Evolutionary conservation across 2,797 vertebrate species (phyloP), one percentile per base, ranked within the genome.

Genomic region (Melanotaenia pygmaea): DNA sequence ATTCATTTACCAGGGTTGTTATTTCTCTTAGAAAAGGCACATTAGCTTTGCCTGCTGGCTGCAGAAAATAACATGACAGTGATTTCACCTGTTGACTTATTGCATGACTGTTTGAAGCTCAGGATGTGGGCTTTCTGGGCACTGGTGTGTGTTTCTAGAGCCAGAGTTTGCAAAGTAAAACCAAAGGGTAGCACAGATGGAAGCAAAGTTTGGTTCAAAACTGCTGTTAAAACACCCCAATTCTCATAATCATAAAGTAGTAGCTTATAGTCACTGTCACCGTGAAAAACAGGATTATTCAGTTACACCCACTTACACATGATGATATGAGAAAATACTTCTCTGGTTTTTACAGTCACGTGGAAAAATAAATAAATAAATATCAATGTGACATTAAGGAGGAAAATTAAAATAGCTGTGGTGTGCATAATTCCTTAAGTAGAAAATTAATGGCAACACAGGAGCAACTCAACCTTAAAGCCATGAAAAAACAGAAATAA

Each of bases 51-150:
- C 64, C 67, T 59, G 4, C 65, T 72, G 75, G 67, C 81, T 71
- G 79, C 71, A 67, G 62, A 45, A 83, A 88, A 85, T 77, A 88
- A 83, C 72, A 80, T 76, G 81, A 88, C 84, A 90, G 72, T 70
- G 74, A 81, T 80, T 80, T 91, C 84, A 92, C 89, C 86, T 91
- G 88, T 90, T 89, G 82, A 84, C 83, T 84, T 74, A 45, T 38
- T 50, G 69, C 77, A 37, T 72, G 82, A 34, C 78, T 76, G 81
- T 86, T 84, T 86, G 77, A 86, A 78, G 82, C 86, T 34, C 24
- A 16, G 75, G 66, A 72, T 67, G 76, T 59, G 74, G 75, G 83
- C 77, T 80, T 82, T 85, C 79, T 84, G 86, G 85, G 70, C 61
- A 34, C 77, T 22, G 60, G 24, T 37, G 4, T 80, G 62, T 60